Conservation (phyloP, 2,888 invertebrate genomes). For the Drosophila affinis region DNA sequence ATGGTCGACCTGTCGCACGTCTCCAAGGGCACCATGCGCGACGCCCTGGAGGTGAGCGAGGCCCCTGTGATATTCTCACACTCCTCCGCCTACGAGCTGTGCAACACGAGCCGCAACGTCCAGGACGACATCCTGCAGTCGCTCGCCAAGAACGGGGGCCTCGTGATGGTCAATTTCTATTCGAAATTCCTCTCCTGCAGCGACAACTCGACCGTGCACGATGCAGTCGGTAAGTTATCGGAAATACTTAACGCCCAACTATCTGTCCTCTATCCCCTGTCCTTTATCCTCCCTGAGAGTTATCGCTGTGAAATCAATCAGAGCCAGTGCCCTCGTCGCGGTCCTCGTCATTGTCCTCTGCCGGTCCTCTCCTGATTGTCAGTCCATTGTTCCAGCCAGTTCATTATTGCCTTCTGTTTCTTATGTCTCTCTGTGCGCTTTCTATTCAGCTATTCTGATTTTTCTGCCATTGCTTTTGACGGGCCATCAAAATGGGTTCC, state of each 20-base stretch:
- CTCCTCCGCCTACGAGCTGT: slow-evolving; percentile 91
- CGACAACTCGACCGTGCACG: slow-evolving; percentile 89
- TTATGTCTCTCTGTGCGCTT: slow-evolving; percentile 8
- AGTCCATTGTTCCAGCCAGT: slow-evolving; percentile 69
- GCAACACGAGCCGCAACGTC: slow-evolving; percentile 92
- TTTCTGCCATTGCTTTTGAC: slow-evolving; percentile 63
- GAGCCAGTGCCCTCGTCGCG: slow-evolving; percentile 47
- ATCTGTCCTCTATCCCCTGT: background rate
- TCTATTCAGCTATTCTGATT: slow-evolving; percentile 20
- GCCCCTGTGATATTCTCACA: slow-evolving; percentile 95
- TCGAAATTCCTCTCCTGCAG: slow-evolving; percentile 90
- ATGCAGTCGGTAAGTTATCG: slow-evolving; percentile 89
- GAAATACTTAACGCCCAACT: background rate
- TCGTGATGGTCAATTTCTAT: slow-evolving; percentile 95
- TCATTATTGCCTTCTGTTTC: slow-evolving; percentile 61
- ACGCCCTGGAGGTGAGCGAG: slow-evolving; percentile 89
- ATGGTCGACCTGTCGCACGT: slow-evolving; percentile 93
- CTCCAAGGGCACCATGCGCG: slow-evolving; percentile 91
- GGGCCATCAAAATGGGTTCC: slow-evolving; percentile 67
- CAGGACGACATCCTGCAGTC: slow-evolving; percentile 90
- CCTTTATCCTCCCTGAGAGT: background rate
- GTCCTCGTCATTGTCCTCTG: slow-evolving; percentile 35
- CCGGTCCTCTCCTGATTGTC: slow-evolving; percentile 57
- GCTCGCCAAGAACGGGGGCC: slow-evolving; percentile 90
- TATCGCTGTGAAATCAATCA: slow-evolving; percentile 62